A percentile compares a stretch with the other conserved stretches of the same genome.
These are phyloP conservation scores for Dasyurus viverrinus DNA, from an alignment of 2,113 vertebrate genomes.

Conservation along the genomic window DNA sequence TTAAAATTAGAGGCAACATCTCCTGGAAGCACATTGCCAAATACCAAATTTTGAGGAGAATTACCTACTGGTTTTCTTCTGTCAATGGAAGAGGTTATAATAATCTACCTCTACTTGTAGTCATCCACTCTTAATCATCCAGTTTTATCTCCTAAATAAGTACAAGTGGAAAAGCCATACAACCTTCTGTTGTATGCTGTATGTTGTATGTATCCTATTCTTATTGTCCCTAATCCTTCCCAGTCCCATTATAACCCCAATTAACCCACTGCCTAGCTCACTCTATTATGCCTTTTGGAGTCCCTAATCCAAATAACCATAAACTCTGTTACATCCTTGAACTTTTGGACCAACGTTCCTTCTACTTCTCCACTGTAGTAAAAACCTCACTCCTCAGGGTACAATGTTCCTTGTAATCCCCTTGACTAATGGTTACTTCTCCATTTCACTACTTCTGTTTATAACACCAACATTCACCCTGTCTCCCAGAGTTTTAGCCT, in stretches of 20 bases:
- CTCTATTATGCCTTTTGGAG: not conserved
- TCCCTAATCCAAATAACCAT: not conserved
- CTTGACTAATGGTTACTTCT: not conserved
- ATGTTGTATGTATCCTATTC: not conserved
- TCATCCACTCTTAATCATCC: not conserved
- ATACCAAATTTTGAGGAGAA: not conserved
- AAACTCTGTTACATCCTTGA: not conserved
- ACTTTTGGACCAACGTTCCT: not conserved
- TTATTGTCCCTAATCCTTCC: not conserved
- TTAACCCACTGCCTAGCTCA: not conserved
- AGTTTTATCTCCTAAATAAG: not conserved
- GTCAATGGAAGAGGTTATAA: not conserved
- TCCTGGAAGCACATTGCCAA: not conserved
- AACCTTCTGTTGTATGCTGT: not conserved
- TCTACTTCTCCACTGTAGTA: not conserved
- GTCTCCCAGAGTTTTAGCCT: not conserved
- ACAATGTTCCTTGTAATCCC: not conserved
- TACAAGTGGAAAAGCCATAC: not conserved
- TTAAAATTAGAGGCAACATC: not conserved
- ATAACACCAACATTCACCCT: not conserved
- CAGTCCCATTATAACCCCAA: not conserved
- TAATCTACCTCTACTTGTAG: not conserved
- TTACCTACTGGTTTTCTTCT: not conserved
- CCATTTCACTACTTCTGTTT: not conserved
- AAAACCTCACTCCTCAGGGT: not conserved